These are phyloP conservation scores for Leptopilina myrica DNA, from an alignment of 2,888 invertebrate species.

Conservation along the genomic window DNA sequence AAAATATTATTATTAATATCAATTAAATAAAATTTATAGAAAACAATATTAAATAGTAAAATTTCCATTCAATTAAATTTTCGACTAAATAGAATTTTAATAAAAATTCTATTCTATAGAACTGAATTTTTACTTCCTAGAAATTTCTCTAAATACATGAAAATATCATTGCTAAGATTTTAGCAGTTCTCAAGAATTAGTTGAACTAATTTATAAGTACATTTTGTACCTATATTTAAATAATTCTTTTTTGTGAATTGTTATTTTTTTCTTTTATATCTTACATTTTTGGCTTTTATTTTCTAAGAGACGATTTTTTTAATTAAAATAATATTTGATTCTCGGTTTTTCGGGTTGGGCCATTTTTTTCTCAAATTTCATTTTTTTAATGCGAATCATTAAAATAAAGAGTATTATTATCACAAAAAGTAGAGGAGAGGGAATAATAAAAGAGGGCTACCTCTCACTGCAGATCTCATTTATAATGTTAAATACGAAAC, in stretches of 20 bases:
- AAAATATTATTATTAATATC: no score
- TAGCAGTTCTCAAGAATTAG: background rate
- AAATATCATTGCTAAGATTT: background rate
- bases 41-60: no score
- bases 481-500: constrained; percentile 13
- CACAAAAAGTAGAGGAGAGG: no score
- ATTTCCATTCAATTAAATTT: no score
- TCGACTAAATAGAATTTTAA: no score
- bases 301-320: constrained; percentile 1
- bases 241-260: no score
- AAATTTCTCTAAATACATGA: no score
- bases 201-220: background rate
- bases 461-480: constrained; percentile 23
- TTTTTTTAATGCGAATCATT: constrained; percentile 5
- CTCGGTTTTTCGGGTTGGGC: constrained; percentile 7
- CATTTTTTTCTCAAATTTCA: constrained; percentile 7
- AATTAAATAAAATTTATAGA: no score
- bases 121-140: no score
- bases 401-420: constrained; percentile 1
- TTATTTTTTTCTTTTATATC: no score
- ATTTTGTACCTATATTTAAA: constrained; percentile 4
- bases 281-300: background rate
- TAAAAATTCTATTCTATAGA: no score
- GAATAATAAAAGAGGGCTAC: background rate
- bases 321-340: background rate